phyloP scores from a whole-genome alignment of 2,888 invertebrate species.

The Amphipyra berbera region DNA sequence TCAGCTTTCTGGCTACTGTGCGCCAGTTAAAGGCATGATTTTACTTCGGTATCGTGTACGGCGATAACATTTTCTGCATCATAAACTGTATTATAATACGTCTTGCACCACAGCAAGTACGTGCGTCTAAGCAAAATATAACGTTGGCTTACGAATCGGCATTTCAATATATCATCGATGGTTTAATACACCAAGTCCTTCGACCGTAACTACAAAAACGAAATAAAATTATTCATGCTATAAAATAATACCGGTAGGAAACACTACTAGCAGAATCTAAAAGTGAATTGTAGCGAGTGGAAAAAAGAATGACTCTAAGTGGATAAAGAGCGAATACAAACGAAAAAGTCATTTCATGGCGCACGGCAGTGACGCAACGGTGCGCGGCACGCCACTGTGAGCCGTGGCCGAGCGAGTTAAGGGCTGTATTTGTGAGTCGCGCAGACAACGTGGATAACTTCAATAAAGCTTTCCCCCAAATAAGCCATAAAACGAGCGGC shows the following conservation, averaged over 20 bases:
- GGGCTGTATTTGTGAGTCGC: conserved; percentile 74
- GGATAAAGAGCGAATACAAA: conserved; percentile 89
- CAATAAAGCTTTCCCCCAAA: conserved; percentile 90
- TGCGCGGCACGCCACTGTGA: conserved; percentile 63
- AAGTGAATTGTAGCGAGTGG: conserved; percentile 89
- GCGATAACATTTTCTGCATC: conserved; percentile 81
- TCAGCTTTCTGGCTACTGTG: conserved; percentile 81
- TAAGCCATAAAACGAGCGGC: conserved; percentile 89
- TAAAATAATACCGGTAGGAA: conserved; percentile 80
- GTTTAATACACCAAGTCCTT: conserved; percentile 53
- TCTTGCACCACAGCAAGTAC: conserved; percentile 26
- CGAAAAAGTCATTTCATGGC: conserved; percentile 89
- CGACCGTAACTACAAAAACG: conserved; percentile 55
- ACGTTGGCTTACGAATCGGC: conserved; percentile 17
- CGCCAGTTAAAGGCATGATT: conserved; percentile 76
- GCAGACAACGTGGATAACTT: conserved; percentile 84
- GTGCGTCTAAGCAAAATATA: conserved; percentile 40
- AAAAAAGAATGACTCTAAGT: conserved; percentile 88
- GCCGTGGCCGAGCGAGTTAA: conserved; percentile 69
- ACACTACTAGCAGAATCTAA: conserved; percentile 83
- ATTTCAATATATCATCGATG: conserved; percentile 50
- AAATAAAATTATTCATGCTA: conserved; percentile 62
- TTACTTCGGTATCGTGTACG: conserved; percentile 73
- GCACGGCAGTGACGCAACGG: conserved; percentile 81
- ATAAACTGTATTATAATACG: conserved; percentile 67